Evolutionary conservation across 2,113 vertebrate genomes (phyloP).

Genomic region (Lethenteron reissneri): DNA sequence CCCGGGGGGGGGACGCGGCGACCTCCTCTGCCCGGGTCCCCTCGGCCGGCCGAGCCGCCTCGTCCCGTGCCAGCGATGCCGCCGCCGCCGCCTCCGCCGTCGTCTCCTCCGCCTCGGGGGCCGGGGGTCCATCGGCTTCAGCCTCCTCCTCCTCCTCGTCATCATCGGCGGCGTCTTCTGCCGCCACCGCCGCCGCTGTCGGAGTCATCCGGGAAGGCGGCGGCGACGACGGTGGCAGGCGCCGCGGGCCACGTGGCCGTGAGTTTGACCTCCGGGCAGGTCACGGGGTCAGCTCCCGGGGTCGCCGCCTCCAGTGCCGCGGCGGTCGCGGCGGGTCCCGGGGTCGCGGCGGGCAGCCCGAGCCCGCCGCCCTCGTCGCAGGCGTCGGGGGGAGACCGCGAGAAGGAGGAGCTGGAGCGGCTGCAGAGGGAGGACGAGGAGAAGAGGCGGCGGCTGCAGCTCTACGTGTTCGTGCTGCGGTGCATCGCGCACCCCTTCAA

Average conservation of each 20-base stretch:
- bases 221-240: not conserved
- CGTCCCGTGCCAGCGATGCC: too few species aligned
- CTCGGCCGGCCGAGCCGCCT: too few species aligned
- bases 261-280: conserved; percentile 25
- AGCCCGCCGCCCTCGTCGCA: conserved; percentile 1
- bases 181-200: too few species aligned
- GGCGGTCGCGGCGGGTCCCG: not conserved
- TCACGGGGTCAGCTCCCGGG: conserved; percentile 33
- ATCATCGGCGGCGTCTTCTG: too few species aligned
- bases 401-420: conserved; percentile 77
- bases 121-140: too few species aligned
- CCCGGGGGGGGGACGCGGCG: conserved; percentile 18
- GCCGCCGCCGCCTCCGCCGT: too few species aligned
- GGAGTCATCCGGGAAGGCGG: too few species aligned
- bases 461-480: conserved; percentile 92
- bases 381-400: conserved; percentile 48
- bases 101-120: too few species aligned
- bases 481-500: conserved; percentile 97
- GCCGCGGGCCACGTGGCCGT: not conserved
- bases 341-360: conserved; percentile 4
- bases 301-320: conserved; percentile 35
- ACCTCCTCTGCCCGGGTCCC: too few species aligned
- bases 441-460: conserved; percentile 72
- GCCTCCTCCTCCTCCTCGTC: too few species aligned
- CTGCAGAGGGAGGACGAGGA: conserved; percentile 82